Percentiles rank a stretch among this genome's conserved stretches.
Evolutionary conservation across 1,140 invertebrate species (phyloP).

Genomic region (Ostrea denselamellosa): DNA sequence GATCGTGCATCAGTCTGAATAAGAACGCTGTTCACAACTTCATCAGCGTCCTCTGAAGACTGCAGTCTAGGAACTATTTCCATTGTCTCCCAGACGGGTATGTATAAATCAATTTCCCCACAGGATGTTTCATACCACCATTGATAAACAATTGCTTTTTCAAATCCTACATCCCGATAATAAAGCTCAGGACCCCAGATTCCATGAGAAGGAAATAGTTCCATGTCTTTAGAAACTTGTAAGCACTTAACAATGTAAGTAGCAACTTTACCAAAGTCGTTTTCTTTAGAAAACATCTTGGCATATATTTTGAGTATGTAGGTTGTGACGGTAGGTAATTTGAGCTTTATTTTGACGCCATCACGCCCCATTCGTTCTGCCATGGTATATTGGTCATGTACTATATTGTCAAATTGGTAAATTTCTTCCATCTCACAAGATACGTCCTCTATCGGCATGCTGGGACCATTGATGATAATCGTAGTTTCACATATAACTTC

Average conservation of each 20-base stretch:
- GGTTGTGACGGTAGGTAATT: background rate
- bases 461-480: constrained; percentile 25
- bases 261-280: constrained; percentile 42
- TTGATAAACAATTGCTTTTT: constrained; percentile 35
- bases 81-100: constrained; percentile 10
- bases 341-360: constrained; percentile 20
- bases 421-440: constrained; percentile 25
- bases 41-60: background rate
- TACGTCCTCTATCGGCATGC: constrained; percentile 4
- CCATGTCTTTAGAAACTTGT: constrained; percentile 9
- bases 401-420: constrained; percentile 11
- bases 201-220: background rate
- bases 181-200: constrained; percentile 41
- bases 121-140: background rate
- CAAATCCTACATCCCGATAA: constrained; percentile 36
- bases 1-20: constrained; percentile 33
- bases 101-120: constrained; percentile 25
- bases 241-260: constrained; percentile 37
- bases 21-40: constrained; percentile 4
- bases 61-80: constrained; percentile 35
- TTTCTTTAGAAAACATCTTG: constrained; percentile 30
- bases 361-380: constrained; percentile 32
- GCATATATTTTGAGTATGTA: constrained; percentile 33
- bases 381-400: constrained; percentile 12
- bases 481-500: background rate